Conservation (phyloP, 2,888 invertebrate species). For the Sepioteuthis lessoniana region DNA sequence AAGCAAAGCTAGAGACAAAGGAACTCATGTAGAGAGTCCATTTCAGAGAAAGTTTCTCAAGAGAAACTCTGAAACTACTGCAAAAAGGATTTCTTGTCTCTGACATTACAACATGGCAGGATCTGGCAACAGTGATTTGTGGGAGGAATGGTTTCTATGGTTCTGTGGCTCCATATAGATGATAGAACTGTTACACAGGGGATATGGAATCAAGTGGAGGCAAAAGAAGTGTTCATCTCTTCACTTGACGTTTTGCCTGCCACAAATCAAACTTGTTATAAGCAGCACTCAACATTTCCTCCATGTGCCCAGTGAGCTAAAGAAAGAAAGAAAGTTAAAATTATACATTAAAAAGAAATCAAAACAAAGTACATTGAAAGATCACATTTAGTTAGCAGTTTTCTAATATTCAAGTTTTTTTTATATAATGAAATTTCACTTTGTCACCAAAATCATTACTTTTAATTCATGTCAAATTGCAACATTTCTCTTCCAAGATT, state of each 20-base stretch:
- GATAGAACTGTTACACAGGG: neutral
- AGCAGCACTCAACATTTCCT: slow-evolving; percentile 89
- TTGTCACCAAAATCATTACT: no score
- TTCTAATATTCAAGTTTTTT: no score
- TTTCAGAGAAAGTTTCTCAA: neutral
- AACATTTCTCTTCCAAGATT: no score
- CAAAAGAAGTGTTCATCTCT: slow-evolving; percentile 53
- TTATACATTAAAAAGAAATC: neutral
- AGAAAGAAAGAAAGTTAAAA: slow-evolving; percentile 53
- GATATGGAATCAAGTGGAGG: neutral
- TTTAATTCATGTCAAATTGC: no score
- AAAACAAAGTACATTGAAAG: no score
- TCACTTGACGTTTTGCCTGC: slow-evolving; percentile 78
- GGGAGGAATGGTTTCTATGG: neutral
- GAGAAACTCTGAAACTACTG: neutral
- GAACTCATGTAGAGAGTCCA: neutral
- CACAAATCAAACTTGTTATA: slow-evolving; percentile 89
- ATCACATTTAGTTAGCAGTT: no score
- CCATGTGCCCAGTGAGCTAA: slow-evolving; percentile 81
- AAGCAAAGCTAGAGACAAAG: neutral
- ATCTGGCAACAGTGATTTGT: neutral
- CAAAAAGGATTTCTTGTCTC: neutral
- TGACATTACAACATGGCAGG: neutral
- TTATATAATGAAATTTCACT: no score
- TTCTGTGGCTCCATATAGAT: neutral